Base-by-base conservation (phyloP, 2,797 vertebrate species). In the Macroramphosus scolopax region DNA sequence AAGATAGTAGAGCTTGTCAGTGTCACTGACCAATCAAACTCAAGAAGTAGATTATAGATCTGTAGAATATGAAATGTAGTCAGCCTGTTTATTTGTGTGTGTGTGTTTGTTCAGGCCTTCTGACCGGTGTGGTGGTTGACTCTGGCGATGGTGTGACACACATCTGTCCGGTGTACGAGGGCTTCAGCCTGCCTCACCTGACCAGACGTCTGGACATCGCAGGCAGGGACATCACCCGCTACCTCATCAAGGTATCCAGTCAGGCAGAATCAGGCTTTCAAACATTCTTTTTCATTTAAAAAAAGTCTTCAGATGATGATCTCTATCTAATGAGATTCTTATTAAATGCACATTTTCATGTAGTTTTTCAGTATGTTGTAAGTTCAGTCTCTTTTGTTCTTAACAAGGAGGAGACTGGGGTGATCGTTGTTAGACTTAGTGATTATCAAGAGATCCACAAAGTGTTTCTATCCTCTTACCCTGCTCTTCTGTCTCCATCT, bases 191-290 rank as follows among this genome's bases (percentile, higher is more conserved):
- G 39, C 91, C 91, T 5, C 91, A 92, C 32, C 81, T 92, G 77
- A 92, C 91, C 0, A 84, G 90, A 69, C 84, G 91, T 39, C 75
- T 92, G 65, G 91, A 92, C 76, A 92, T 92, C 1, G 91, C 91
- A 42, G 91, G 91, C 73, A 86, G 91, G 64, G 91, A 92, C 81
- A 92, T 92, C 84, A 92, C 90, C 28, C 90, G 91, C 69, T 92
- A 92, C 82, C 91, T 92, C 75, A 92, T 92, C 60, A 92, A 92
- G 91, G 91, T 90, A 62, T 20, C 12, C 15, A 25, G 15, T 22
- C 31, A 26, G 4, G 8, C n/a, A n/a, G n/a, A n/a, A n/a, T 17
- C n/a, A 7, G 5, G 3, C 6, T 22, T 22, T n/a, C n/a, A n/a
- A n/a, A n/a, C n/a, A n/a, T n/a, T n/a, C n/a, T n/a, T n/a, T n/a